Evolutionary conservation across 2,113 vertebrate genomes (phyloP), one percentile per base, ranked within the genome.

Genomic region (Xenopus laevis): DNA sequence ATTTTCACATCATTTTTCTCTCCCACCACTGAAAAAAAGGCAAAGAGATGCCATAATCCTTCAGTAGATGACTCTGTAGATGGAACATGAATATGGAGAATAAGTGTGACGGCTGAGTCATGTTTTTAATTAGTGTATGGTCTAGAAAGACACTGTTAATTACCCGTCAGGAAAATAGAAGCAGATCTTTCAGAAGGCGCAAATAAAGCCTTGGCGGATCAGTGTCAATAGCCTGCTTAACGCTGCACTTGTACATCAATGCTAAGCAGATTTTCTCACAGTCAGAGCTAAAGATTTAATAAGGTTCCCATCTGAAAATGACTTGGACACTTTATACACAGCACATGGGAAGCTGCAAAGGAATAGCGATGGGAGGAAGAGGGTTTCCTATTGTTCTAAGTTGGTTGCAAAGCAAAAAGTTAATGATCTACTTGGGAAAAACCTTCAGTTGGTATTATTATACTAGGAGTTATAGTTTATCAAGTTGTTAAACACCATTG

Each of bases 91-190:
- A 65, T 44, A 12, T 50, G 23, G 20, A 44, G 57, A 74, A 67
- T 68, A 44, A 46, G 52, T 72, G 13, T 40, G 71, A 65, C 50
- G 47, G 16, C 47, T 50, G 72, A 74, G 64, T 60, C 64, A 61
- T 68, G 64, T 60, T 74, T 58, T 74, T 74, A 74, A 74, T 74
- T 67, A 74, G 55, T 27, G 64, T 13, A 45, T 18, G 33, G 33
- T 67, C 46, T 60, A 6, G 27, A 66, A 45, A 74, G 72, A 68
- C 72, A 52, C 50, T 4, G 44, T 47, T 74, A 61, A 68, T 67
- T 61, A 74, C 57, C 65, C 55, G 4, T 4, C 11, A 2, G 45
- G 21, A 74, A 68, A 68, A 74, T 52, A 18, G 33, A 44, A 68
- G 44, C 65, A 68, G 64, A 50, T 74, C 67, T 50, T 74, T 23